Evolutionary conservation across 2,888 invertebrate species (phyloP).

Genomic region (Silvanus unidentatus): DNA sequence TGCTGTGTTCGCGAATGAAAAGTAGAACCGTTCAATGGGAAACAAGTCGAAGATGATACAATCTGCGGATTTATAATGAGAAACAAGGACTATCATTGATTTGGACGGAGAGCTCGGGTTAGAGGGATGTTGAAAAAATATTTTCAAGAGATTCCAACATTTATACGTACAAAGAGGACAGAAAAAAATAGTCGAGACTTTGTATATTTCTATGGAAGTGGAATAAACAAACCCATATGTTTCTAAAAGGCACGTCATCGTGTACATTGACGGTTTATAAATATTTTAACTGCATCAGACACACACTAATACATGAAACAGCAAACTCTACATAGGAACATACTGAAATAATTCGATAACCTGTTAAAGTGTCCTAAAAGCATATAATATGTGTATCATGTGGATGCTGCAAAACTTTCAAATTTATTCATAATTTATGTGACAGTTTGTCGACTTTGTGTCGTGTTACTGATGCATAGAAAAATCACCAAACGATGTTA

Average conservation of each 20-base stretch:
- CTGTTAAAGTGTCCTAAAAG: slow-evolving; percentile 15
- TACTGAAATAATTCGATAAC: slow-evolving; percentile 10
- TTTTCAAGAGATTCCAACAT: not conserved
- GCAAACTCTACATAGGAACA: not conserved
- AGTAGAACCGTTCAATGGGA: too few species aligned
- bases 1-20: too few species aligned
- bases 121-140: not conserved
- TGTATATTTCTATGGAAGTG: slow-evolving; percentile 11
- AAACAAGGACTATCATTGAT: too few species aligned
- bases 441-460: too few species aligned
- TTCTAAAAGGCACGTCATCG: slow-evolving; percentile 15
- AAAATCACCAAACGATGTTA: too few species aligned
- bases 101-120: too few species aligned
- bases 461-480: too few species aligned
- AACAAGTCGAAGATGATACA: too few species aligned
- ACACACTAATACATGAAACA: not conserved
- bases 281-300: slow-evolving; percentile 13
- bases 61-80: too few species aligned
- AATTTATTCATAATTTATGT: too few species aligned
- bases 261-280: slow-evolving; percentile 13
- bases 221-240: slow-evolving; percentile 17
- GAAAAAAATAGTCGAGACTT: slow-evolving; percentile 14
- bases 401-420: too few species aligned
- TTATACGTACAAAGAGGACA: not conserved
- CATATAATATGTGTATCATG: not conserved